Conservation (phyloP, 2,888 invertebrate species). For the Ephialtes manifestator region DNA sequence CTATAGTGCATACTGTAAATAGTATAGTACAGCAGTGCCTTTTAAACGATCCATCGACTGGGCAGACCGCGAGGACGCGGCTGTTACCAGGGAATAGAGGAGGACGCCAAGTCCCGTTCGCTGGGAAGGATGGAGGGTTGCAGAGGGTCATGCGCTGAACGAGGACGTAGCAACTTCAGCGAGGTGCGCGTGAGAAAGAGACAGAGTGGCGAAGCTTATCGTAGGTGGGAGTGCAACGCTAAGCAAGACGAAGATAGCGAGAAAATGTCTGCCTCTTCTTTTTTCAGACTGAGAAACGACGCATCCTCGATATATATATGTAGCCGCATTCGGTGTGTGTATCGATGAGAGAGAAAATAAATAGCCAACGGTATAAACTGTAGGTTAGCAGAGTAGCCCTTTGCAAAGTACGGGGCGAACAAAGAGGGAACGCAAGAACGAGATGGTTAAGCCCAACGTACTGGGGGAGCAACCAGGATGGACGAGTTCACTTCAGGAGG, state of each 20-base stretch:
- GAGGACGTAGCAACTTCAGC: slow-evolving; percentile 35
- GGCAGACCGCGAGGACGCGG: slow-evolving; percentile 55
- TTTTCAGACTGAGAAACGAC: slow-evolving; percentile 39
- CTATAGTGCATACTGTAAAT: slow-evolving; percentile 27
- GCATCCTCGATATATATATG: slow-evolving; percentile 43
- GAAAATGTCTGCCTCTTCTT: slow-evolving; percentile 29
- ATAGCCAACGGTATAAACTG: slow-evolving; percentile 51
- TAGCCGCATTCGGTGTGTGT: slow-evolving; percentile 11
- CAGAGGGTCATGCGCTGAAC: slow-evolving; percentile 28
- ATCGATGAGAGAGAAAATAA: slow-evolving; percentile 28
- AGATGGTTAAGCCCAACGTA: slow-evolving; percentile 36
- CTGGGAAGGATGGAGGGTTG: slow-evolving; percentile 42
- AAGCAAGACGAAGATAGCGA: slow-evolving; percentile 11
- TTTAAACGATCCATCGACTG: slow-evolving; percentile 67
- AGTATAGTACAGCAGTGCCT: slow-evolving; percentile 41
- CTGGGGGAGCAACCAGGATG: slow-evolving; percentile 39
- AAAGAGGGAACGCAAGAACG: slow-evolving; percentile 19
- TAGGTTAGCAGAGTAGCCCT: slow-evolving; percentile 59
- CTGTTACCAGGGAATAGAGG: slow-evolving; percentile 68
- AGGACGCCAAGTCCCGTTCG: slow-evolving; percentile 57
- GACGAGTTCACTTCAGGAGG: slow-evolving; percentile 48
- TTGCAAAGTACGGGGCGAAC: slow-evolving; percentile 33
- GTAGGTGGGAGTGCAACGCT: slow-evolving; percentile 7
- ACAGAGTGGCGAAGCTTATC: background rate
- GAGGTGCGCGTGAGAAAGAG: slow-evolving; percentile 6